Evolutionary conservation across 2,797 vertebrate species (phyloP), one percentile per base, ranked within the genome.

Genomic region (Acomys russatus): DNA sequence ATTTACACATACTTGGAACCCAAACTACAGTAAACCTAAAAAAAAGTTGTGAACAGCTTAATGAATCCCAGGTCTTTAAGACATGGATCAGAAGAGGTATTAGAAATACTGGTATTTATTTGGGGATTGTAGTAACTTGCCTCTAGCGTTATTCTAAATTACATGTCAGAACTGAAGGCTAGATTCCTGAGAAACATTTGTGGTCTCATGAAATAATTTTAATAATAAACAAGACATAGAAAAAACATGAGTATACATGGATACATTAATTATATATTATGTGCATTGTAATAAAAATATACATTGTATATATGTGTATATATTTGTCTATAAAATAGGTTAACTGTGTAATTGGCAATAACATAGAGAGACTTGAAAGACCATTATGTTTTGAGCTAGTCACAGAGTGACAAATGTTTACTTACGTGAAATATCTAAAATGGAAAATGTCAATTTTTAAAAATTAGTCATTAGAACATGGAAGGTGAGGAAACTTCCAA

Each of bases 81-180:
- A 7, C 1, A 3, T 30, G 4, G 2, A 66, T 73, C 11, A 82
- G 88, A 84, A 71, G 7, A 80, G 10, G 3, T 2, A 49, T 82
- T 11, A 71, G 17, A 64, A 66, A 92, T 38, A 68, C 18, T 86
- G 17, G 9, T 2, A 78, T 80, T 84, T 59, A 28, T 90, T 78
- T 66, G 30, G 17, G 51, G 3, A 49, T 35, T 90, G 11, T 49
- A 82, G 10, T 85, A 88, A 79, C 44, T 49, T 88, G 22, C 49
- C 82, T 76, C 18, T 90, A 79, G 35, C 35, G 71, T 23, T 92
- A 88, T 74, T 82, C 35, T 88, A 94, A 95, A 94, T 80, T 51
- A 49, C 71, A 88, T 76, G 4, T 73, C 18, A 84, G 49, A 66
- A 44, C 11, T 82, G 18, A 83, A 94, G 73, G 64, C 14, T 25